Evolutionary conservation across 2,888 invertebrate species (phyloP).

Genomic region (Artemia sp.): DNA sequence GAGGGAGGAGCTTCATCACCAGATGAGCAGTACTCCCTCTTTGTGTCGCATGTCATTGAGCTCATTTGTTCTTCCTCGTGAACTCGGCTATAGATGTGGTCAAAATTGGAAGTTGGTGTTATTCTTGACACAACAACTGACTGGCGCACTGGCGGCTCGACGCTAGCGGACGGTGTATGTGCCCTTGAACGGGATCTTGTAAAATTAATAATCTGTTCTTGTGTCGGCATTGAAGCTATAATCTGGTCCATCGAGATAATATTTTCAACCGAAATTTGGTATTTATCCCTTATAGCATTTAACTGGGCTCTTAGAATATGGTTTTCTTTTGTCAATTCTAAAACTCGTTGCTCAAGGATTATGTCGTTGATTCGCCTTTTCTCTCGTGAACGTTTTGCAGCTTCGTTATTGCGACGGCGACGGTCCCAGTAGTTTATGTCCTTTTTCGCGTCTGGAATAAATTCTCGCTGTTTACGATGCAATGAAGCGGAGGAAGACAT

Average conservation of each 20-base stretch:
- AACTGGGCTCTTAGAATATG: slow-evolving; percentile 81
- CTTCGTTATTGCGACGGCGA: slow-evolving; percentile 85
- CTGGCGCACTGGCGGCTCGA: slow-evolving; percentile 26
- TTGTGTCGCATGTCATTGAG: slow-evolving; percentile 31
- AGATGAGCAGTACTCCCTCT: slow-evolving; percentile 53
- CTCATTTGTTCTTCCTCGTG: background rate
- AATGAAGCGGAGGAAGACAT: background rate
- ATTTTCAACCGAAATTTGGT: slow-evolving; percentile 69
- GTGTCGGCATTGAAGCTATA: slow-evolving; percentile 61
- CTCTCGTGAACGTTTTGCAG: slow-evolving; percentile 88
- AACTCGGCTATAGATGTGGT: slow-evolving; percentile 15
- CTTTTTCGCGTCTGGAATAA: slow-evolving; percentile 89
- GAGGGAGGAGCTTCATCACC: slow-evolving; percentile 40
- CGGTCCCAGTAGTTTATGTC: slow-evolving; percentile 96
- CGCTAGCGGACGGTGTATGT: slow-evolving; percentile 27
- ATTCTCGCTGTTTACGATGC: slow-evolving; percentile 82
- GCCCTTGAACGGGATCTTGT: slow-evolving; percentile 50
- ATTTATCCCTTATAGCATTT: slow-evolving; percentile 79
- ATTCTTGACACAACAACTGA: slow-evolving; percentile 4
- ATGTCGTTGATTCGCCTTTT: slow-evolving; percentile 90
- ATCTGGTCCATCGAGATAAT: slow-evolving; percentile 76
- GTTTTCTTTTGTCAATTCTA: slow-evolving; percentile 87
- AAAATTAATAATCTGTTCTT: slow-evolving; percentile 64
- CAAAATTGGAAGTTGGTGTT: background rate
- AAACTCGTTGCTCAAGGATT: slow-evolving; percentile 82